Base-by-base conservation (phyloP, 2,888 invertebrate species). In the Drosophila peninsularis region DNA sequence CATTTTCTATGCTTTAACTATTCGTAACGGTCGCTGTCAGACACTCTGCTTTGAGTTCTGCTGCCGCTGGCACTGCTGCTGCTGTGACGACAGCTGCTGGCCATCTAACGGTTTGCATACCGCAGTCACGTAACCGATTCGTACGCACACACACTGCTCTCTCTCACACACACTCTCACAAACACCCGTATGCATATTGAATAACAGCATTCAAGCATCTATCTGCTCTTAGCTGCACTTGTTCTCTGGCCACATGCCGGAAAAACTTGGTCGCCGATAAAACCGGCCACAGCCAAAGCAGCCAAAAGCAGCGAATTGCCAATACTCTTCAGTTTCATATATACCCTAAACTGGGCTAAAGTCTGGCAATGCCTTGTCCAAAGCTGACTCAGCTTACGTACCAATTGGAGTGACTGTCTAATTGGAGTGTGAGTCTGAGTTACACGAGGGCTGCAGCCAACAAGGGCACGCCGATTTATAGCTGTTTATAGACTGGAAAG, bases 101-200 rank as follows among this genome's bases (percentile, higher is more conserved):
- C 88, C 75, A 84, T 70, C 82, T 82, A 82, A 82, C 82, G 87
- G 82, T 64, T 70, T 66, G 37, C 62, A 64, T 65, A 71, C 79
- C 71, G 60, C 73, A 84, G 87, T 82, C 82, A 82, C 82, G 82
- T 82, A 82, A 82, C 84, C 82, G 84, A 84, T 81, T 81, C 72
- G 67, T 47, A 71, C 71, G 66, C 72, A 60, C 60, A 74, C 50
- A 56, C 42, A 64, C 37, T 32, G 53, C 30, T 30, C 27, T 50
- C 21, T 24, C 24, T 24, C 24, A 47, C 62, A 50, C 14, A 7
- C 36, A 52, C 63, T 62, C 64, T 60, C 64, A 63, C 47, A 64
- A 41, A 49, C 17, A 66, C 52, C 45, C 65, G 64, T 81, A 80
- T 87, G 87, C 82, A 82, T 84, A 82, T 82, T 82, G 82, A 78